Conservation (phyloP, 2,888 invertebrate species). For the Erebia epiphron region DNA sequence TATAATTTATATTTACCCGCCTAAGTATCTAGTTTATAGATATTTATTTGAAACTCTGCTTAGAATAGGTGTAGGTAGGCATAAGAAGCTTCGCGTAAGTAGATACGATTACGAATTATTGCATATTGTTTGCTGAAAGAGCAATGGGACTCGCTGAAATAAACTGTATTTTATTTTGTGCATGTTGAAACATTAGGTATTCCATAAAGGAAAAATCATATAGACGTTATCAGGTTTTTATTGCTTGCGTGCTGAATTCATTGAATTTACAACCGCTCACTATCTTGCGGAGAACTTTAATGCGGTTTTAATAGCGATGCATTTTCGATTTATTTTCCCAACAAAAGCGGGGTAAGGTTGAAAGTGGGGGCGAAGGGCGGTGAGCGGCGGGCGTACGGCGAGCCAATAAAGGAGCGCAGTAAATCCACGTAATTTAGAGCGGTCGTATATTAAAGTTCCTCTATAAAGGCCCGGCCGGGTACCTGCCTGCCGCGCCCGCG, state of each 20-base stretch:
- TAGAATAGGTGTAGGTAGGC: background rate
- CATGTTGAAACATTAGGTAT: constrained; percentile 4
- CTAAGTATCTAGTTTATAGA: too few relatives aligned
- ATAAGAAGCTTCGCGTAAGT: background rate
- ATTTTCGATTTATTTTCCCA: constrained; percentile 42
- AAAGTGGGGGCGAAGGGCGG: constrained; percentile 59
- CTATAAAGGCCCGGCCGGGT: constrained; percentile 74
- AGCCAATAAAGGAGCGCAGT: constrained; percentile 81
- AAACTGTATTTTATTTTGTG: background rate
- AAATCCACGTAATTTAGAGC: constrained; percentile 83
- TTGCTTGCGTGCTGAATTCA: constrained; percentile 31
- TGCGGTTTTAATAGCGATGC: constrained; percentile 42
- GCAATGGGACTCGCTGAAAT: background rate
- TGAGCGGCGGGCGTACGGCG: constrained; percentile 61
- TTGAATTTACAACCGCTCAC: constrained; percentile 33
- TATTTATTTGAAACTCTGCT: too few relatives aligned
- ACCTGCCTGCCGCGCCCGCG: constrained; percentile 72
- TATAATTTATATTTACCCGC: too few relatives aligned
- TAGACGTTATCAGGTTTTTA: constrained; percentile 26
- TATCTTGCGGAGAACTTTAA: constrained; percentile 35
- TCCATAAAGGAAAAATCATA: constrained; percentile 28
- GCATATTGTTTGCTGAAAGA: background rate
- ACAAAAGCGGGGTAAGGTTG: constrained; percentile 56
- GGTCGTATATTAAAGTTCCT: constrained; percentile 80
- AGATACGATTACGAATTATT: background rate